Evolutionary conservation across 1,140 invertebrate species (phyloP).

Genomic region (Stenopsyche tienmushanensis): DNA sequence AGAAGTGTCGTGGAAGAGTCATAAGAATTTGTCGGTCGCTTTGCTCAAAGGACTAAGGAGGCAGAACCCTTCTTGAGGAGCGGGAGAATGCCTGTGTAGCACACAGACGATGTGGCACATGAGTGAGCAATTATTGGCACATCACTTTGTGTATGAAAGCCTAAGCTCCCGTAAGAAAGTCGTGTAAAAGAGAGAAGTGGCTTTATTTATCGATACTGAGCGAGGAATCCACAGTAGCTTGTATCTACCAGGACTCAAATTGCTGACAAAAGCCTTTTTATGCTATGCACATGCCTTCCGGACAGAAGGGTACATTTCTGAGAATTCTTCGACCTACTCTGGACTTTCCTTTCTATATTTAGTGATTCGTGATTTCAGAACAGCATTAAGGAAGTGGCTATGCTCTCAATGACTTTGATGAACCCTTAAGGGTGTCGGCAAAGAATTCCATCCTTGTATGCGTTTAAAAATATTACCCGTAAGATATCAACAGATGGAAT

Average conservation of each 20-base stretch:
- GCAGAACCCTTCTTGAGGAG: constrained; percentile 11
- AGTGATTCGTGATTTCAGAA: no score
- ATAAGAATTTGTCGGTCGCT: constrained; percentile 18
- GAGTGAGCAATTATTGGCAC: constrained; percentile 37
- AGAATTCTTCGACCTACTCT: no score
- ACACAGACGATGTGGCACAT: constrained; percentile 31
- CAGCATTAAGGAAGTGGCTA: no score
- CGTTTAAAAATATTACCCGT: no score
- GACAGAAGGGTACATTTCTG: constrained; percentile 3
- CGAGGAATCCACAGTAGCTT: background rate
- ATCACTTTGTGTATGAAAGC: constrained; percentile 34
- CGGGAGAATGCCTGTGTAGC: constrained; percentile 15
- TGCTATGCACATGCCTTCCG: constrained; percentile 14
- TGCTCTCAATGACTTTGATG: no score
- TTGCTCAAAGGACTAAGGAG: constrained; percentile 24
- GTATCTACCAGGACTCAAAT: background rate
- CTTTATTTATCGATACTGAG: constrained; percentile 26
- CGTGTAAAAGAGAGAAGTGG: constrained; percentile 24
- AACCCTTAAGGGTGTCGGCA: no score
- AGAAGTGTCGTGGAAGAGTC: no score
- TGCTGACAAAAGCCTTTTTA: constrained; percentile 22
- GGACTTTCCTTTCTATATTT: no score
- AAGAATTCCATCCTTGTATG: no score
- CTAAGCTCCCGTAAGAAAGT: constrained; percentile 16
- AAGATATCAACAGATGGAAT: no score